These are phyloP conservation scores for Parotocinclus haroldoi DNA, from an alignment of 2,797 vertebrate genomes.

Conservation along the genomic window DNA sequence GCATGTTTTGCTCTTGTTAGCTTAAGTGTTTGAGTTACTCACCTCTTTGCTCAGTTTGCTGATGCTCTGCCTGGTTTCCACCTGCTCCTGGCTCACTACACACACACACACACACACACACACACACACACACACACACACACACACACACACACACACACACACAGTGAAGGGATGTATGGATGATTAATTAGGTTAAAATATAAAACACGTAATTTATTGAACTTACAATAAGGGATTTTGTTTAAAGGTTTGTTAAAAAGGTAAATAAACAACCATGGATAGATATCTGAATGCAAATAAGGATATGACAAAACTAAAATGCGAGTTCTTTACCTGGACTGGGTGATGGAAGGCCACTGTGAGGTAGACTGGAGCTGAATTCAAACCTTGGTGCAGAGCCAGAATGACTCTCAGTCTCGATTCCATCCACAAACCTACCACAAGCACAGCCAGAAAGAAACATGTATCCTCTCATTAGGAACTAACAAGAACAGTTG, in stretches of 20 bases:
- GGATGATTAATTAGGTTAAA: not conserved
- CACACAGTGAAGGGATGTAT: not conserved
- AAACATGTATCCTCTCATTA: too few relatives aligned
- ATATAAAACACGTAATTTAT: not conserved
- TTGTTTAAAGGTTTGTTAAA: too few relatives aligned
- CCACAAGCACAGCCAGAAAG: not conserved
- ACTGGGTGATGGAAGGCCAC: slow-evolving; percentile 47
- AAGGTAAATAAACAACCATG: too few relatives aligned
- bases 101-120: slow-evolving; percentile 27
- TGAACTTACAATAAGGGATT: too few relatives aligned
- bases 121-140: not conserved
- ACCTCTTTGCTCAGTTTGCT: slow-evolving; percentile 63
- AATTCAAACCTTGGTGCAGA: slow-evolving; percentile 77
- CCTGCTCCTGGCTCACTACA: slow-evolving; percentile 55
- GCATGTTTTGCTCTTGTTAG: not conserved
- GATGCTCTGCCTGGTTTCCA: slow-evolving; percentile 61
- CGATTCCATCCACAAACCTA: slow-evolving; percentile 77
- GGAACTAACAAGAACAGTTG: too few relatives aligned
- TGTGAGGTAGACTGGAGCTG: slow-evolving; percentile 60
- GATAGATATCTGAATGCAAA: too few relatives aligned
- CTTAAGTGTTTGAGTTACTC: slow-evolving; percentile 23
- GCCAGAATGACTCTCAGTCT: slow-evolving; percentile 67
- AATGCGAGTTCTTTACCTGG: slow-evolving; percentile 16
- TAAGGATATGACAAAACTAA: not conserved
- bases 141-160: too few relatives aligned